These are phyloP conservation scores for Anthonomus grandis DNA, from an alignment of 1,140 invertebrate genomes.

Conservation along the genomic window DNA sequence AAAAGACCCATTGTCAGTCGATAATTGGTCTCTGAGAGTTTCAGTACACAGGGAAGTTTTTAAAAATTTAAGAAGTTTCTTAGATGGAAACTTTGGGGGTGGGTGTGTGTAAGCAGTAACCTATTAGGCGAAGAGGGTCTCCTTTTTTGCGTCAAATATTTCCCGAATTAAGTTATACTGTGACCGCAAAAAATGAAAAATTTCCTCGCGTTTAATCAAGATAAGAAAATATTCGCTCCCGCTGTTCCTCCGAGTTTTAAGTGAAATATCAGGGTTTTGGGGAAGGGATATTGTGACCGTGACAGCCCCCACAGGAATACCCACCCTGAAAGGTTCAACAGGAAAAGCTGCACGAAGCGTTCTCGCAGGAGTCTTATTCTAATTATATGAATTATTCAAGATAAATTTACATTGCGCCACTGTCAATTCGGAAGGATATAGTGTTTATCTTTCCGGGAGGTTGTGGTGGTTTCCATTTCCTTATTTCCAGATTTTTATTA, in stretches of 20 bases:
- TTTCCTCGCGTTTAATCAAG: too few relatives aligned
- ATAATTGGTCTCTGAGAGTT: conserved; percentile 12
- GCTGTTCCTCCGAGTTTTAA: too few relatives aligned
- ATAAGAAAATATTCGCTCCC: too few relatives aligned
- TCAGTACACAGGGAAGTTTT: conserved; percentile 2
- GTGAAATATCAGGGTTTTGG: too few relatives aligned
- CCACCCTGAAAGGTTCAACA: conserved; percentile 14
- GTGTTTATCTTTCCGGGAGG: conserved; percentile 25
- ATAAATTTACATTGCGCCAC: conserved; percentile 26
- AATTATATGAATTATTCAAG: conserved; percentile 30
- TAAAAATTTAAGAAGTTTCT: conserved; percentile 1
- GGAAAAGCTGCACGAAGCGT: conserved; percentile 9
- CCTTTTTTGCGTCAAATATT: neutral
- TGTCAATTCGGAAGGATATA: conserved; percentile 23
- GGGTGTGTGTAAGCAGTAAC: neutral
- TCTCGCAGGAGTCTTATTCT: conserved; percentile 24
- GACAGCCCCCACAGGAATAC: conserved; percentile 17
- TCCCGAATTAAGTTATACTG: too few relatives aligned
- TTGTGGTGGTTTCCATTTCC: conserved; percentile 17
- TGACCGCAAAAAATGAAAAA: too few relatives aligned
- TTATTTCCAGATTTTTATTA: conserved; percentile 24
- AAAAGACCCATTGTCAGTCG: conserved; percentile 6
- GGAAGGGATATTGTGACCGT: conserved; percentile 19
- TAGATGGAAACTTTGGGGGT: neutral
- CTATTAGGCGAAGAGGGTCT: neutral